Base-by-base conservation (phyloP, 2,113 vertebrate genomes). In the Haliaeetus leucogaster region DNA sequence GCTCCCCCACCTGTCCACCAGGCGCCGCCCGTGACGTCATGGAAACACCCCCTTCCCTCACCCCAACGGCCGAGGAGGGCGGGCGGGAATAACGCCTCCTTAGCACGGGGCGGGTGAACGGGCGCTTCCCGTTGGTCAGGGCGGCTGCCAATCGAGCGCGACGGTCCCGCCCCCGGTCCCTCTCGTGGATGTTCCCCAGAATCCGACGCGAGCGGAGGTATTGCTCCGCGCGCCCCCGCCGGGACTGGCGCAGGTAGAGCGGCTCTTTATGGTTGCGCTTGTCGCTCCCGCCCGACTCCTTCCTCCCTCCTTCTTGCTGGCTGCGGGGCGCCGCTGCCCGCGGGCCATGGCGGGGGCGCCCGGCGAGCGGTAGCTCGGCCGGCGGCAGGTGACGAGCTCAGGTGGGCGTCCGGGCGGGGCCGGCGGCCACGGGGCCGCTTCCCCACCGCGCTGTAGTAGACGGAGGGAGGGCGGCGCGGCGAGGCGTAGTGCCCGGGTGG, bases 21-120 rank as follows among this genome's bases (percentile, higher is more conserved):
- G 88, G 78, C 43, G 7, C 73, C 7, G 53, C 91, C 89, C 71
- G 40, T 94, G 91, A 96, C 94, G 58, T 94, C 96, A 97, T 86
- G 93, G 91, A 97, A 96, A 95, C 92, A 82, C 89, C 63, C 73
- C 63, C 42, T 55, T 4, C 38, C 27, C 79, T 63, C 63, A 21
- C 71, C 71, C 52, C 72, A 19, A 7, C 65, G 30, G 40, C 36
- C 29, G 29, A 17, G 25, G 11, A 18, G 50, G 73, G 16, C 21
- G 76, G 78, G 56, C 47, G n/a, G 63, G 8, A 23, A 23, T 23
- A 25, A 34, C 72, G 5, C 80, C 79, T 30, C 66, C 61, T 36
- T 9, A 4, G 26, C 47, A 2, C 18, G 38, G 48, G 11, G 13
- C 19, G 13, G 13, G 45, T 1, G 27, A 32, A 20, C 1, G 5